Evolutionary conservation across 1,140 invertebrate genomes (phyloP).

Genomic region (Drosophila trapezifrons): DNA sequence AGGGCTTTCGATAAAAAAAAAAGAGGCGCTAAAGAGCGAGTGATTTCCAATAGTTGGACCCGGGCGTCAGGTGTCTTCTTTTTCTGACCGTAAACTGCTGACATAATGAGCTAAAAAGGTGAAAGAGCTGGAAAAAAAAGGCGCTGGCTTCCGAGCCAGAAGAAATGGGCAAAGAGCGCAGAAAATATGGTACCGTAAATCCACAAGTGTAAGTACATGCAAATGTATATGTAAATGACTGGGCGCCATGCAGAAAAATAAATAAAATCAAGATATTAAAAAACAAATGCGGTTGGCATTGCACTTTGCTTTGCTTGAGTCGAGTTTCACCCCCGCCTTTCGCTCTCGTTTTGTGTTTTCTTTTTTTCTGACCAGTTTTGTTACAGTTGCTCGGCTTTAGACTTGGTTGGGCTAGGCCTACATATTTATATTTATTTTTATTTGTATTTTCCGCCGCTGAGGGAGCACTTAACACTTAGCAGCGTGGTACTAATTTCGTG

Average conservation of each 20-base stretch:
- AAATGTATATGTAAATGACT: background rate
- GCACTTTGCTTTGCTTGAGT: conserved; percentile 25
- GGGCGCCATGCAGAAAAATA: conserved; percentile 2
- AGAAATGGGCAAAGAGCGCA: background rate
- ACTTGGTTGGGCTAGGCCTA: conserved; percentile 20
- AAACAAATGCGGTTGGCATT: conserved; percentile 56
- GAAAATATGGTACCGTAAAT: background rate
- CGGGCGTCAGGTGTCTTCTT: conserved; percentile 21
- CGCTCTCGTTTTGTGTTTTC: conserved; percentile 30
- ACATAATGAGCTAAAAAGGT: conserved; percentile 64
- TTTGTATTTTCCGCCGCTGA: background rate
- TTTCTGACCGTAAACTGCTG: conserved; percentile 43
- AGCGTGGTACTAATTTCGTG: conserved; percentile 34
- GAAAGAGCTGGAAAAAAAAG: background rate
- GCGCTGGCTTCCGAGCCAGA: background rate
- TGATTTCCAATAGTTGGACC: conserved; percentile 22
- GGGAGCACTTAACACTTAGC: conserved; percentile 37
- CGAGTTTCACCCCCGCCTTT: conserved; percentile 30
- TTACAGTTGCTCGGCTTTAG: conserved; percentile 16
- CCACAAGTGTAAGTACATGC: background rate
- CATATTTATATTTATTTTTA: conserved; percentile 17
- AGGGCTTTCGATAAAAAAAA: background rate
- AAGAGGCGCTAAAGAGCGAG: conserved; percentile 4
- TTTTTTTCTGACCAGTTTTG: conserved; percentile 23
- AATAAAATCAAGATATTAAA: conserved; percentile 21